These are phyloP conservation scores for Strigamia transsilvanica DNA, from an alignment of 2,888 invertebrate species.

Conservation along the genomic window DNA sequence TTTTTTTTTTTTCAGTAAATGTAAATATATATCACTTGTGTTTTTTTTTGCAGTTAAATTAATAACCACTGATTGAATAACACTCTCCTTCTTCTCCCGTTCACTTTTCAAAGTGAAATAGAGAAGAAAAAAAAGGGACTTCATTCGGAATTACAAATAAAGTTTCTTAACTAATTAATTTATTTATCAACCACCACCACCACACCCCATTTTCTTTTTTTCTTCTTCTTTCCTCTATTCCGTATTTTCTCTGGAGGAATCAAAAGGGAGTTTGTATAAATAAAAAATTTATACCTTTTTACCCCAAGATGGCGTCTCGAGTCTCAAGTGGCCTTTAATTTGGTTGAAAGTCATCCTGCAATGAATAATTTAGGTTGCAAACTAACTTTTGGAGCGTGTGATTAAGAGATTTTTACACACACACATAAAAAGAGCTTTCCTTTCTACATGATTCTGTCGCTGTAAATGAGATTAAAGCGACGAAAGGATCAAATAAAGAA, in stretches of 20 bases:
- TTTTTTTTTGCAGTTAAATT: not conserved
- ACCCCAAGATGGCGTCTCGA: conserved; percentile 27
- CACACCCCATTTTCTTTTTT: conserved; percentile 4
- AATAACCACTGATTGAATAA: not conserved
- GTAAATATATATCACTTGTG: too few species aligned
- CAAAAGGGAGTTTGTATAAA: conserved; percentile 28
- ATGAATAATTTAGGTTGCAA: conserved; percentile 23
- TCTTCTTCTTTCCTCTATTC: not conserved
- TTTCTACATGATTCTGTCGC: not conserved
- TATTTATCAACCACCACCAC: conserved; percentile 26
- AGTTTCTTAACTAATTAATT: conserved; percentile 45
- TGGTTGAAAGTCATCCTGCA: not conserved
- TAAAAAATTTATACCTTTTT: conserved; percentile 37
- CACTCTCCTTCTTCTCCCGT: not conserved
- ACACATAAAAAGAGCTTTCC: not conserved
- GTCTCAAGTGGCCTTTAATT: conserved; percentile 45
- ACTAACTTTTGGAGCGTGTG: not conserved
- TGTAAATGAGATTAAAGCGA: not conserved
- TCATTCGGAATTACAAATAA: conserved; percentile 5
- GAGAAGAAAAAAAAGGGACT: not conserved
- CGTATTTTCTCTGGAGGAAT: conserved; percentile 36
- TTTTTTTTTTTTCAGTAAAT: too few species aligned
- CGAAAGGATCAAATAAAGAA: not conserved
- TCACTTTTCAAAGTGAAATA: not conserved
- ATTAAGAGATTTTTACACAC: conserved; percentile 5